A percentile compares a stretch with the other conserved stretches of the same genome.
Evolutionary conservation across 2,888 invertebrate genomes (phyloP).

Genomic region (Omphaloscelis lunosa): DNA sequence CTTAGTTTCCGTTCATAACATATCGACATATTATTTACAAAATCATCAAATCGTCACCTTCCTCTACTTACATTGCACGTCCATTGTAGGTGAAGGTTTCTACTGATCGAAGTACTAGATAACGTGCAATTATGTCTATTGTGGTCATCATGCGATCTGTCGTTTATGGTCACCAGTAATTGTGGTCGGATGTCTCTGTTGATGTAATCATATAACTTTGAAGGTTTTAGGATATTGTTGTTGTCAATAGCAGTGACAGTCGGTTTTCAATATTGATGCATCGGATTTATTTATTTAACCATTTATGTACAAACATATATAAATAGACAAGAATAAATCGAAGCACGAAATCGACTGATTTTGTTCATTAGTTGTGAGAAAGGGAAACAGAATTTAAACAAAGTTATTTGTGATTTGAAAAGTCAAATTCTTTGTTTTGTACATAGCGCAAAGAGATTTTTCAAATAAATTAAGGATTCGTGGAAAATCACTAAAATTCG

Average conservation of each 20-base stretch:
- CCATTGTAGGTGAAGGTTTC: constrained; percentile 79
- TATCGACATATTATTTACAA: constrained; percentile 32
- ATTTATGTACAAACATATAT: too few relatives aligned
- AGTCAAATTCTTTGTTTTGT: too few relatives aligned
- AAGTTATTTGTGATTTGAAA: too few relatives aligned
- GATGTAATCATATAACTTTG: constrained; percentile 49
- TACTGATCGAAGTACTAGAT: constrained; percentile 74
- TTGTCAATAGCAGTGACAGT: background rate
- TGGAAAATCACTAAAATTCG: too few relatives aligned
- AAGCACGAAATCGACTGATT: too few relatives aligned
- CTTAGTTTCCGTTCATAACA: constrained; percentile 15
- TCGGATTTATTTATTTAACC: background rate
- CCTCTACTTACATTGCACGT: constrained; percentile 38
- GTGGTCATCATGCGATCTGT: constrained; percentile 79
- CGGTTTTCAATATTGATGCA: background rate
- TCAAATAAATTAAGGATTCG: too few relatives aligned
- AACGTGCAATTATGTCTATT: constrained; percentile 79
- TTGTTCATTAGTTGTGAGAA: too few relatives aligned
- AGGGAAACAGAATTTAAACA: too few relatives aligned
- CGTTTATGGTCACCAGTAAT: constrained; percentile 68
- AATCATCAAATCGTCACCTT: constrained; percentile 42
- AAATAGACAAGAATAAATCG: too few relatives aligned
- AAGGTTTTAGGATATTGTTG: constrained; percentile 56
- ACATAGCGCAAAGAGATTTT: too few relatives aligned
- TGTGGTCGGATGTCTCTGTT: constrained; percentile 58